These are phyloP conservation scores for Pantherophis alleghaniensis DNA, from an alignment of 2,797 vertebrate genomes.

Conservation along the genomic window DNA sequence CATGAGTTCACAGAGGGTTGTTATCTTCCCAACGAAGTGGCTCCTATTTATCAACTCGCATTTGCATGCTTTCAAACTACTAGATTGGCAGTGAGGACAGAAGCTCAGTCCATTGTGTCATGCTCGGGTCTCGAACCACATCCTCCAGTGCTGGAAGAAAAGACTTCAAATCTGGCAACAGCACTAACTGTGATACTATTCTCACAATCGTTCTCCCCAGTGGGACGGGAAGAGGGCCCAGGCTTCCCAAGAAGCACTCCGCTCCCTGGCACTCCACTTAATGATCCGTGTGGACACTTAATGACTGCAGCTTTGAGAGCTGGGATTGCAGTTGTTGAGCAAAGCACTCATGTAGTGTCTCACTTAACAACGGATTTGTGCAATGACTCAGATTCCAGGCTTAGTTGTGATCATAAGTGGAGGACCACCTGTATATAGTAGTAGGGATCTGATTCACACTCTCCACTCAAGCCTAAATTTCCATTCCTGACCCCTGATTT, in stretches of 20 bases:
- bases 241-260: neutral
- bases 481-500: neutral
- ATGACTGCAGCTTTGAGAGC: neutral
- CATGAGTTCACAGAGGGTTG: neutral
- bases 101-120: neutral
- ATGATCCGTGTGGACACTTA: neutral
- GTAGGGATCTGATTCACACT: neutral
- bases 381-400: neutral
- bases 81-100: neutral
- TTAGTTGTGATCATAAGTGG: neutral
- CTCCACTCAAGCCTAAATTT: neutral
- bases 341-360: neutral
- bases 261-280: neutral
- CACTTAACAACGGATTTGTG: neutral
- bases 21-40: neutral
- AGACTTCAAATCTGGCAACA: neutral
- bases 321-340: neutral
- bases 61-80: neutral
- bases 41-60: neutral
- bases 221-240: neutral
- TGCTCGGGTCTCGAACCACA: neutral
- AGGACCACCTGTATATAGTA: neutral
- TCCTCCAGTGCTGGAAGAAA: neutral
- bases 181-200: neutral
- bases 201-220: neutral